A percentile compares a stretch with the other conserved stretches of the same genome.
Conservation (phyloP, 2,113 vertebrate species). For the Butastur rufipennis region DNA sequence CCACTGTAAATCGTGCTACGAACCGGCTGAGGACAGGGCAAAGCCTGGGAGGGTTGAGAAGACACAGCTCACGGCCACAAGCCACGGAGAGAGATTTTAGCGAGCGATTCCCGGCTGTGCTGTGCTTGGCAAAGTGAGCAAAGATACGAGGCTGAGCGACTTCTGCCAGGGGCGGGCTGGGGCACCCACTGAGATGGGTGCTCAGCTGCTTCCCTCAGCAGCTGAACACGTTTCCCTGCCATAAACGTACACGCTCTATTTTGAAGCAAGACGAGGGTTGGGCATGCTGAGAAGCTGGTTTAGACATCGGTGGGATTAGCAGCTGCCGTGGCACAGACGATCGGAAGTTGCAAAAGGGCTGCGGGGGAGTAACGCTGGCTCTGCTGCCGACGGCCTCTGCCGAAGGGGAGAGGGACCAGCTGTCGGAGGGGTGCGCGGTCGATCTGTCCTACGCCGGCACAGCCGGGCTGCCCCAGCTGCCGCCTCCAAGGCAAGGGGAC, state of each 20-base stretch:
- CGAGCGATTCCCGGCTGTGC: not conserved
- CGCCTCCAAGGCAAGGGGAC: not conserved
- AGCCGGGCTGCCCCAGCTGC: not conserved
- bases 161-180: not conserved
- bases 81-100: not conserved
- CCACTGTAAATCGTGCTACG: fast-evolving
- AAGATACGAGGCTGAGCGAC: fast-evolving
- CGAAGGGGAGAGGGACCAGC: not conserved
- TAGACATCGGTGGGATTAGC: not conserved
- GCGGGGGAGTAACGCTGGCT: not conserved
- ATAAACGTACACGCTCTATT: not conserved
- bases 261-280: not conserved
- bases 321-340: not conserved
- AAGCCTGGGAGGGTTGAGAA: not conserved
- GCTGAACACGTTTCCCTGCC: not conserved
- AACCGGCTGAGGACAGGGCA: not conserved
- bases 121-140: not conserved
- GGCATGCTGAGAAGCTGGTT: not conserved
- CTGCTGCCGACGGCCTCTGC: not conserved
- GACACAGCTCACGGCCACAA: not conserved
- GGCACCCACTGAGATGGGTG: not conserved
- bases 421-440: not conserved
- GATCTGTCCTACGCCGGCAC: not conserved
- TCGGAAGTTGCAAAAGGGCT: not conserved
- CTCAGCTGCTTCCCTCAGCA: not conserved